A percentile compares a stretch with the other conserved stretches of the same genome.
Evolutionary conservation across 2,113 vertebrate species (phyloP).

Genomic region (Grus americana): DNA sequence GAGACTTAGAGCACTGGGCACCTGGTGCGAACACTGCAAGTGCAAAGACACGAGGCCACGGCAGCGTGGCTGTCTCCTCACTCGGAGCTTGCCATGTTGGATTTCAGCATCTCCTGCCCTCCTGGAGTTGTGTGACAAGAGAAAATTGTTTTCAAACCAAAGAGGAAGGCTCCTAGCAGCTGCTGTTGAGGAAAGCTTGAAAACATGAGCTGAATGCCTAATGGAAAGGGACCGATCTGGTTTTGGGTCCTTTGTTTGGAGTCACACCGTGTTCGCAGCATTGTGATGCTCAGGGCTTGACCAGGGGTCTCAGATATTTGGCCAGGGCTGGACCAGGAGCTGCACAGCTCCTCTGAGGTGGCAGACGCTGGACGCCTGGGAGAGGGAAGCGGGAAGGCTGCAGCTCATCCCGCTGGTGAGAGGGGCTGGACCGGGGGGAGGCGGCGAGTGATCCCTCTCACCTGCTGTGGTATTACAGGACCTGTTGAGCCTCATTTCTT

Average conservation of each 20-base stretch:
- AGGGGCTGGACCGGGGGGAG: not conserved
- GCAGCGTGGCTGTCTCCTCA: not conserved
- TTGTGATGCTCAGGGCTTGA: not conserved
- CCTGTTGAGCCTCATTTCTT: not conserved
- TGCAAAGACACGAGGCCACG: not conserved
- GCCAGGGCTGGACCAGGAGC: not conserved
- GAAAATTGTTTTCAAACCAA: not conserved
- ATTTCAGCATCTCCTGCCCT: not conserved
- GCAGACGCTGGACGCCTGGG: accelerated
- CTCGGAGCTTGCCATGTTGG: accelerated
- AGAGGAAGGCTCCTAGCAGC: not conserved
- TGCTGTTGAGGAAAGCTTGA: not conserved
- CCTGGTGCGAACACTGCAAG: accelerated
- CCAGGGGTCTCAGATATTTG: not conserved
- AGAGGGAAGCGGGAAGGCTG: not conserved
- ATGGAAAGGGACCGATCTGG: accelerated
- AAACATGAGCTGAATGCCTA: not conserved
- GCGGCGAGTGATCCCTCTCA: not conserved
- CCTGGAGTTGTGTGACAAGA: not conserved
- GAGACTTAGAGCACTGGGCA: not conserved
- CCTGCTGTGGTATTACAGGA: not conserved
- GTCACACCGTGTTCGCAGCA: not conserved
- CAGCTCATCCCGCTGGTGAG: not conserved
- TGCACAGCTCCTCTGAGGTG: not conserved
- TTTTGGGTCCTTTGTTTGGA: not conserved